Percentiles rank a stretch among this genome's conserved stretches.
Evolutionary conservation across 92 coral and sea anemone species (phyloP).

Genomic region (Galaxea fascicularis): DNA sequence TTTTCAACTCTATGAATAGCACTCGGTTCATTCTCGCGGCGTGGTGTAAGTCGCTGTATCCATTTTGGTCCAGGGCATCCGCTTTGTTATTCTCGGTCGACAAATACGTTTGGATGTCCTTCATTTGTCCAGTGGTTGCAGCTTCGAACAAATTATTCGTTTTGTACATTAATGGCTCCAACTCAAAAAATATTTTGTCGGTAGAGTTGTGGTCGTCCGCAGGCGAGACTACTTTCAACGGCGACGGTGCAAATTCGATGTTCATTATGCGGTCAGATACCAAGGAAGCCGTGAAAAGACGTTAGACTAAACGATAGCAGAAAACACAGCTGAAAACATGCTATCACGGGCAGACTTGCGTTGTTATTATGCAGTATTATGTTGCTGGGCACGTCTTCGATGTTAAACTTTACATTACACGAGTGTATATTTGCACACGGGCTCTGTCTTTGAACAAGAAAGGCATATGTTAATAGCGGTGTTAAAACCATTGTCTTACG

Average conservation of each 20-base stretch:
- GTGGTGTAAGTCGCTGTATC: constrained; percentile 65
- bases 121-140: constrained; percentile 26
- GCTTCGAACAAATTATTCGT: constrained; percentile 6
- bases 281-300: not conserved
- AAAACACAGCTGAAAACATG: too few relatives aligned
- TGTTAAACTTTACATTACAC: too few relatives aligned
- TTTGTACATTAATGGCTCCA: constrained; percentile 5
- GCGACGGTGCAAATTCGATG: constrained; percentile 26
- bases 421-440: too few relatives aligned
- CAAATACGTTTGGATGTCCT: constrained; percentile 6
- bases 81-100: not conserved
- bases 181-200: not conserved
- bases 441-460: not conserved
- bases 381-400: too few relatives aligned
- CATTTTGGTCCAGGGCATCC: constrained; percentile 56
- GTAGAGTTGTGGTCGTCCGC: not conserved
- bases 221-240: not conserved
- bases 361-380: not conserved
- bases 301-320: not conserved
- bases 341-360: not conserved
- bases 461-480: not conserved
- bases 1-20: constrained; percentile 35
- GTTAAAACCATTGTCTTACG: not conserved
- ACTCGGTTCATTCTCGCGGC: constrained; percentile 73
- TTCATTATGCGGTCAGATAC: constrained; percentile 1